Conservation (phyloP, 2,797 vertebrate genomes). For the Sebastes umbrosus region DNA sequence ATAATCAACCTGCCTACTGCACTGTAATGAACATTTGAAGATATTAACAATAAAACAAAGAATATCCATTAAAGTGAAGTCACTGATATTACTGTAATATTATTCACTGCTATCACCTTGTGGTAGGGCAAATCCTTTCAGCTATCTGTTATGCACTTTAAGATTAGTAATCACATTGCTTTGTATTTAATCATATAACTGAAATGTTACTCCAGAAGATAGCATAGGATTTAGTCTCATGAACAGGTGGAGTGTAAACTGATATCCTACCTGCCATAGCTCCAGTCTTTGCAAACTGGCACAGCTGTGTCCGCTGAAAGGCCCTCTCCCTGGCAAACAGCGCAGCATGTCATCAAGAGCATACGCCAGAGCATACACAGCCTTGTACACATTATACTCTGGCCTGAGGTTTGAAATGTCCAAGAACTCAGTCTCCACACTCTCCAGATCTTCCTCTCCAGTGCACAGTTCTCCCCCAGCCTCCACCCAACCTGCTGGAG, state of each 20-base stretch:
- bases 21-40: too few species aligned
- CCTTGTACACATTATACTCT: constrained; percentile 40
- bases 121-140: too few species aligned
- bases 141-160: too few species aligned
- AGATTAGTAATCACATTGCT: too few species aligned
- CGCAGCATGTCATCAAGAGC: constrained; percentile 63
- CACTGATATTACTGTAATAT: background rate
- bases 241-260: too few species aligned
- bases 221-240: too few species aligned
- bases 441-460: constrained; percentile 13
- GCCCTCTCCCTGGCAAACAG: constrained; percentile 66
- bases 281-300: background rate
- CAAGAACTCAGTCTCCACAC: too few species aligned
- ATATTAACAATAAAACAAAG: too few species aligned
- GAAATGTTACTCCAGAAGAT: too few species aligned
- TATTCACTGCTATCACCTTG: background rate
- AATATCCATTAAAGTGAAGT: background rate
- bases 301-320: constrained; percentile 66
- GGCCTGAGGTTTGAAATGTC: too few species aligned
- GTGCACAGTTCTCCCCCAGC: constrained; percentile 34
- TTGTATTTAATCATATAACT: too few species aligned
- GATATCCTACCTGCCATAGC: too few species aligned
- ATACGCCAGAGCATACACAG: constrained; percentile 75
- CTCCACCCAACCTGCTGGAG: background rate
- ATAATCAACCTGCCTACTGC: background rate